A percentile compares a stretch with the other conserved stretches of the same genome.
Conservation (phyloP, 2,888 invertebrate genomes). For the Ecdyonurus torrentis region DNA sequence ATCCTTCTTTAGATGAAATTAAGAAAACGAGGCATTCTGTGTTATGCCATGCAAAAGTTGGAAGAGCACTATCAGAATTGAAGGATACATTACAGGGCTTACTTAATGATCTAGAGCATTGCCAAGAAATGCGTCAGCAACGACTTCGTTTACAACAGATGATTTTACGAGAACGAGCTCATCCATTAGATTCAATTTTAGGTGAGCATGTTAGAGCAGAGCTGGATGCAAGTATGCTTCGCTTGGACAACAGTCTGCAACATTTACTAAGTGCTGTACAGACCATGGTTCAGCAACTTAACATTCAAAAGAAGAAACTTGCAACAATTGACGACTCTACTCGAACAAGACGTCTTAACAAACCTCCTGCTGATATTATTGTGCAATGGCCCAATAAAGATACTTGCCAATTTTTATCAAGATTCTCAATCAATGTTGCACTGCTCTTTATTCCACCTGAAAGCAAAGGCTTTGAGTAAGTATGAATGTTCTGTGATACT, state of each 20-base stretch:
- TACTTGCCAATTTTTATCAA: background rate
- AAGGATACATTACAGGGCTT: slow-evolving; percentile 26
- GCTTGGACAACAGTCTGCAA: background rate
- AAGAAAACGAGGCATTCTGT: slow-evolving; percentile 43
- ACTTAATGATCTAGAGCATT: background rate
- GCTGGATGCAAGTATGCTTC: background rate
- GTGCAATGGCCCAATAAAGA: background rate
- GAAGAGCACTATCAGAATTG: slow-evolving; percentile 40
- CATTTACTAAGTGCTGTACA: background rate
- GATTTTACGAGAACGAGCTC: background rate
- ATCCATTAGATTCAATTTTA: background rate
- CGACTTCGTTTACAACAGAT: background rate
- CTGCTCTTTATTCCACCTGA: slow-evolving; percentile 57
- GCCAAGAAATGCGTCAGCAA: background rate
- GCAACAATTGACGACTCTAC: background rate
- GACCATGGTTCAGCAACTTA: background rate
- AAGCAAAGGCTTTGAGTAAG: slow-evolving; percentile 60
- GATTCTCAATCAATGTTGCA: slow-evolving; percentile 31
- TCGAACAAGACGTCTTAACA: too few relatives aligned
- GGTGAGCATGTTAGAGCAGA: background rate
- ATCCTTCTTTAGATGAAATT: slow-evolving; percentile 43
- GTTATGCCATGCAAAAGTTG: slow-evolving; percentile 46
- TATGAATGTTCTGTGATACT: slow-evolving; percentile 13
- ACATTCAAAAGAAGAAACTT: background rate
- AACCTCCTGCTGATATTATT: background rate